These are phyloP conservation scores for Celastrina argiolus DNA, from an alignment of 2,888 invertebrate genomes.

Conservation along the genomic window DNA sequence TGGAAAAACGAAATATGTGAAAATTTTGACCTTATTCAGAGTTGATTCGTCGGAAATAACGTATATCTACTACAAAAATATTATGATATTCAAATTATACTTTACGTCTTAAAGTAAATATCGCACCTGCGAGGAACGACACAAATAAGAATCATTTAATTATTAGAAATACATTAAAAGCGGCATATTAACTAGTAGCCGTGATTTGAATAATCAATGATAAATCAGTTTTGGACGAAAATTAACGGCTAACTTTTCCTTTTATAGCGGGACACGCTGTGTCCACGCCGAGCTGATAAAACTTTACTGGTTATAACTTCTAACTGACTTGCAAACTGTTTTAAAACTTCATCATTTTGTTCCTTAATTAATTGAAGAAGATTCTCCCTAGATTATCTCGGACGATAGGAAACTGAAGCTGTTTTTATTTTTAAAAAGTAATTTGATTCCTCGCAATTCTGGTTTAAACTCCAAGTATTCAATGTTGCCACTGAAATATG, in stretches of 20 bases:
- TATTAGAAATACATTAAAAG: too few relatives aligned
- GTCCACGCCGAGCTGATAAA: background rate
- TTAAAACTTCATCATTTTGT: background rate
- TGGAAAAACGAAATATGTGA: too few relatives aligned
- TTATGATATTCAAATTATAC: too few relatives aligned
- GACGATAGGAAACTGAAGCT: background rate
- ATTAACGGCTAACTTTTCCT: background rate
- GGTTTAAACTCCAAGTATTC: background rate
- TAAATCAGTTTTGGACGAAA: background rate
- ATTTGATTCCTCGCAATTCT: background rate
- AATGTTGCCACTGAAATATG: background rate
- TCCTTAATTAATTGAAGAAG: slow-evolving; percentile 4
- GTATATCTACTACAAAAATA: too few relatives aligned
- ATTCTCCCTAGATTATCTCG: background rate
- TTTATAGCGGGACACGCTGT: background rate
- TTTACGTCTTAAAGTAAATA: too few relatives aligned
- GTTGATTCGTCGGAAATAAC: too few relatives aligned
- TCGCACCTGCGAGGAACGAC: too few relatives aligned
- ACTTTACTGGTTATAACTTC: background rate
- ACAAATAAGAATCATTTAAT: too few relatives aligned
- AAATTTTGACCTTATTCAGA: too few relatives aligned
- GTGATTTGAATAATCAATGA: background rate
- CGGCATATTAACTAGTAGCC: background rate
- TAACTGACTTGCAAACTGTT: slow-evolving; percentile 3
- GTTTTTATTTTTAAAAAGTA: background rate